Conservation (phyloP, 2,797 vertebrate genomes). For the Sitta carolinensis region DNA sequence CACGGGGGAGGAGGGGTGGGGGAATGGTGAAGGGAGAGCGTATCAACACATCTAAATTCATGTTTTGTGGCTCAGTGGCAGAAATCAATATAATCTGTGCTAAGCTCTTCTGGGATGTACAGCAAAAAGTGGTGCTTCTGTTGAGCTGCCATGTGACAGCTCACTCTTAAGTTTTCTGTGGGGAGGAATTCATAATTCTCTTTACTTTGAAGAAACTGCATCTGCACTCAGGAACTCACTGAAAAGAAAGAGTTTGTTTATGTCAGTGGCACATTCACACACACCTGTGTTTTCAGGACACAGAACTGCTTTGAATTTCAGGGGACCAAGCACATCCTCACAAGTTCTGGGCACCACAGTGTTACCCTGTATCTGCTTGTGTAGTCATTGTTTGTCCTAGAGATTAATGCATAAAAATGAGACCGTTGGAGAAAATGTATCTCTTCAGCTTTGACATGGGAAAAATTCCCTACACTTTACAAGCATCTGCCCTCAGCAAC, state of each 20-base stretch:
- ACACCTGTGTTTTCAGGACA: neutral
- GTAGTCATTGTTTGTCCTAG: neutral
- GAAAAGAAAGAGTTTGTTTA: neutral
- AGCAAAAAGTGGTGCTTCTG: neutral
- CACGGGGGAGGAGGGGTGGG: accelerated
- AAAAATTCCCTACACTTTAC: neutral
- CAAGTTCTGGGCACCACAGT: neutral
- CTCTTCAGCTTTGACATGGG: neutral
- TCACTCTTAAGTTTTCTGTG: neutral
- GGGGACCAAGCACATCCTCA: neutral
- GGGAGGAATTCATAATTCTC: neutral
- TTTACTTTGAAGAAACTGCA: neutral
- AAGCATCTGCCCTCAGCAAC: neutral
- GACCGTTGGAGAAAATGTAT: neutral
- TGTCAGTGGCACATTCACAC: neutral
- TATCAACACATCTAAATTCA: neutral
- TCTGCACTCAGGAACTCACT: neutral
- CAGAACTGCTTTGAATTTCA: neutral
- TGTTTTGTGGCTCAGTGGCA: neutral
- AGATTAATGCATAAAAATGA: neutral
- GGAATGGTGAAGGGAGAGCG: neutral
- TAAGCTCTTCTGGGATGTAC: neutral
- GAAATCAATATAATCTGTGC: neutral
- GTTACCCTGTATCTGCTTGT: neutral
- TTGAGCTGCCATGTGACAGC: neutral